Base-by-base conservation (phyloP, 2,113 vertebrate species). In the Prionailurus viverrinus region DNA sequence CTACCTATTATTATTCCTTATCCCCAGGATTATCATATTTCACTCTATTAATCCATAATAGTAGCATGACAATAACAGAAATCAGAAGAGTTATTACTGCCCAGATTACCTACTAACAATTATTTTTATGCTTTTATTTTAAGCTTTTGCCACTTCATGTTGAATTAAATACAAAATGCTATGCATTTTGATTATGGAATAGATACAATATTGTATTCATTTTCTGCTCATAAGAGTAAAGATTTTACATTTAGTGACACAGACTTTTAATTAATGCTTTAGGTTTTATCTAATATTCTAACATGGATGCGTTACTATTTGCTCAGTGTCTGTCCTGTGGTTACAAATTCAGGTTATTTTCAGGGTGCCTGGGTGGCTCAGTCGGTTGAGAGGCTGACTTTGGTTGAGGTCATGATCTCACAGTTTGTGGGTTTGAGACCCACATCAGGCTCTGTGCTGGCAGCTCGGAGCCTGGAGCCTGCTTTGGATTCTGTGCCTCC, bases 1-100 rank as follows among this genome's bases (percentile, higher is more conserved):
- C 21, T 66, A 36, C 23, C 9, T 23, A 53, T 39, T 21, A 65
- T 69, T 51, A 85, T 76, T 89, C 66, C 61, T 91, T 85, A 68
- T 33, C 12, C 45, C 7, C 11, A 76, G 8, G 14, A 63, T 14
- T 76, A 58, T 80, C 53, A 68, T 58, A 89, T 36, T 93, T 96
- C 45, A 89, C 78, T n/a, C 3, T 81, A 29, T 39, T 63, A 36
- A 27, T 39, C 31, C 9, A 63, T 14, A 55, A 7, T 9, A 74
- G 68, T 18, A 41, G n/a, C 19, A 87, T 39, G 87, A 48, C 6
- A 65, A 71, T n/a, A 74, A 36, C 23, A 76, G 10, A 94, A 95
- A 80, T 79, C 19, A 96, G 94, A 89, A 81, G 13, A 92, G 36
- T 76, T 53, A 78, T 39, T 89, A 80, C 41, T 63, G 74, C 21